Base-by-base conservation (phyloP, 2,888 invertebrate species). In the Leptinotarsa tumamoca region DNA sequence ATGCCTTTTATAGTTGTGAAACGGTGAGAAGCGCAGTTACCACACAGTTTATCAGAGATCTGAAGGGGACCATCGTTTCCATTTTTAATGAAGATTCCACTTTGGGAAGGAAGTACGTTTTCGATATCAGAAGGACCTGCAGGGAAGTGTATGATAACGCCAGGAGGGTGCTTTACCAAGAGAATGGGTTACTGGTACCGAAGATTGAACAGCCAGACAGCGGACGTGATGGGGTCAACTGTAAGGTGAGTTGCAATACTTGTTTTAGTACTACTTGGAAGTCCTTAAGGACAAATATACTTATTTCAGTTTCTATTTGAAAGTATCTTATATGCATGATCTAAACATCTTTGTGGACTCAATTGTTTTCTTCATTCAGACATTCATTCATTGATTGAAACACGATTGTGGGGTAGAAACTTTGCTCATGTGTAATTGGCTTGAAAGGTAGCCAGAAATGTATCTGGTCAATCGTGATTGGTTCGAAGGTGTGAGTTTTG, bases 1-100 rank as follows among this genome's bases (percentile, higher is more conserved):
- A 96, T 87, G 96, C 96, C 66, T 97, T 97, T 90, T 97, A 96
- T 89, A 95, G 95, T 87, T 96, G 96, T 89, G 96, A 97, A 88
- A 96, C 96, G 0, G 96, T 97, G 17, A 91, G 96, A 66, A 94
- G 92, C 79, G 95, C 95, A 75, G 96, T 97, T 71, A 95, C 96
- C 0, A 93, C 95, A 70, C 97, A 97, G 89, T 96, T 95, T 87
- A 95, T 96, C 72, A 91, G 96, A 79, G 96, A 96, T 89, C 90
- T 97, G 80, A 96, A 95, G 91, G 96, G 96, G 75, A 96, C 96
- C 63, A 95, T 97, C 84, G 95, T 95, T 74, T 96, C 96, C 5
- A 94, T 97, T 87, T 96, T 97, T 90, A 96, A 96, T 89, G 96
- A 96, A 89, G 94, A 95, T 84, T 94, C 95, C 66, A 94, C 95